phyloP scores from a whole-genome alignment of 2,797 vertebrate species.

The Enteromius viviparus region DNA sequence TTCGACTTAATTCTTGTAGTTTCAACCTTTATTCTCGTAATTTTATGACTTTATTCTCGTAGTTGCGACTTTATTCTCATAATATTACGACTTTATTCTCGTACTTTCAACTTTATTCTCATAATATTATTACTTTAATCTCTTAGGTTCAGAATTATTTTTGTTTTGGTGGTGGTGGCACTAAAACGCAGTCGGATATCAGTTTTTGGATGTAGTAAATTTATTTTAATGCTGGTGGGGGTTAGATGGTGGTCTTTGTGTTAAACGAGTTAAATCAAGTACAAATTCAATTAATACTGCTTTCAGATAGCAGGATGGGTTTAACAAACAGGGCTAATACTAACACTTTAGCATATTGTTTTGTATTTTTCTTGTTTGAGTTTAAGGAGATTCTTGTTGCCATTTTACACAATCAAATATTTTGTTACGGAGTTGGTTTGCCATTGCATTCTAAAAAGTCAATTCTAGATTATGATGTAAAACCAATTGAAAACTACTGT shows the following conservation, averaged over 20 bases:
- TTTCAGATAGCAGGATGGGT: neutral
- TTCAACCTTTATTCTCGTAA: too few species aligned
- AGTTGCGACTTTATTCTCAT: too few species aligned
- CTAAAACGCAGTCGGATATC: too few species aligned
- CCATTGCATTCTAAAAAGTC: neutral
- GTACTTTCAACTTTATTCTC: too few species aligned
- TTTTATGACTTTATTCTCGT: too few species aligned
- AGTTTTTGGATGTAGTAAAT: neutral
- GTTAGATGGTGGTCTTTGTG: too few species aligned
- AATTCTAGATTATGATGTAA: slow-evolving; percentile 3
- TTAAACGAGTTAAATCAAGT: neutral
- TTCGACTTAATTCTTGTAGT: too few species aligned
- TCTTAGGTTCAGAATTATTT: too few species aligned
- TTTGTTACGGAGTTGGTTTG: neutral
- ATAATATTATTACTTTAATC: too few species aligned
- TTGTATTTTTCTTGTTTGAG: neutral
- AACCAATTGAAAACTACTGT: neutral
- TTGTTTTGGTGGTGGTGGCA: too few species aligned
- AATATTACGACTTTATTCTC: too few species aligned
- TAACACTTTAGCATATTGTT: neutral
- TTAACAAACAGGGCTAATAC: neutral
- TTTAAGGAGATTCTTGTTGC: neutral
- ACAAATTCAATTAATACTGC: neutral
- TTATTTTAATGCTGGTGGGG: too few species aligned
- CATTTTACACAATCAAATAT: neutral